Evolutionary conservation across 2,888 invertebrate species (phyloP).

Genomic region (Aquatica leii): DNA sequence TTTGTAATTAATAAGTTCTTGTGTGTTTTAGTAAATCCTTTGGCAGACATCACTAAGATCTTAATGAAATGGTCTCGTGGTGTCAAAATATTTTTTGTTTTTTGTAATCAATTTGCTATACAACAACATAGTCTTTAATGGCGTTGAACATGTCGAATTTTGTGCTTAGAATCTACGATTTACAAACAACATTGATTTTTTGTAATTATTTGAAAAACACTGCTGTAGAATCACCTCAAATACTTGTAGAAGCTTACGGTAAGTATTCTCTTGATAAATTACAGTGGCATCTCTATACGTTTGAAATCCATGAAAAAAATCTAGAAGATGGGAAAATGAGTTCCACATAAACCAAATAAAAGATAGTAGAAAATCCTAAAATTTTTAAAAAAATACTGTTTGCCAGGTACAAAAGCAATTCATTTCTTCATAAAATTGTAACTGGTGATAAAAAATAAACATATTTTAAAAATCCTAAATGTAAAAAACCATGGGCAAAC

Average conservation of each 20-base stretch:
- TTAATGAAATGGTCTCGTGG: no score
- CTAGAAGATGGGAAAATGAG: neutral
- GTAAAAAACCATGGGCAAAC: neutral
- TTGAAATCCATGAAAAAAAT: neutral
- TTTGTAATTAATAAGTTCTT: no score
- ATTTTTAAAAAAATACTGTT: neutral
- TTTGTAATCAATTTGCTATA: no score
- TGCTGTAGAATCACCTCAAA: neutral
- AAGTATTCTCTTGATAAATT: neutral
- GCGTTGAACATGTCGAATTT: no score
- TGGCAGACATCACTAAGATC: no score
- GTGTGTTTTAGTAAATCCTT: no score
- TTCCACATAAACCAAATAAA: neutral
- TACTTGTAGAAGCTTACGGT: neutral
- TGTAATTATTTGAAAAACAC: no score
- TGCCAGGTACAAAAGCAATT: no score
- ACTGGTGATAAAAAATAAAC: neutral
- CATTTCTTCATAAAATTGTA: neutral
- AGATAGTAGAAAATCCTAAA: neutral
- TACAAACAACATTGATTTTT: no score
- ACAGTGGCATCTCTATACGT: neutral
- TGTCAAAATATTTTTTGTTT: no score
- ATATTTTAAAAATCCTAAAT: neutral
- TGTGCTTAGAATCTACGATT: no score
- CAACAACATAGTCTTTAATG: no score